Evolutionary conservation across 1,140 invertebrate species (phyloP).

Genomic region (Teleopsis dalmanni): DNA sequence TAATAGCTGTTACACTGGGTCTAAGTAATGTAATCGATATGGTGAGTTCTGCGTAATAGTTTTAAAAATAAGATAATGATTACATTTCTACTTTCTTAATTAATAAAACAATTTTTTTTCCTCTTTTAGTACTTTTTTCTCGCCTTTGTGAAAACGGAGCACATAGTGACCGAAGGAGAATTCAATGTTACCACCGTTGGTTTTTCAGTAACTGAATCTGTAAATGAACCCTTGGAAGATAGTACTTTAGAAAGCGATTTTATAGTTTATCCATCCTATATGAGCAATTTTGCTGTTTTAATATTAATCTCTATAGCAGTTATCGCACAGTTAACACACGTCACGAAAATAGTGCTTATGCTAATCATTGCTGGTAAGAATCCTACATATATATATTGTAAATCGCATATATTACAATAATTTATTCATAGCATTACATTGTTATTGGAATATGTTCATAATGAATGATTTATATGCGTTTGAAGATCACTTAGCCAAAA

Average conservation of each 20-base stretch:
- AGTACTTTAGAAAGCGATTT: constrained; percentile 4
- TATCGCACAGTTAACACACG: constrained; percentile 63
- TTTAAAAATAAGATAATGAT: neutral
- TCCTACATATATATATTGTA: neutral
- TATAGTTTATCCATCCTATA: constrained; percentile 63
- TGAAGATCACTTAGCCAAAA: constrained; percentile 47
- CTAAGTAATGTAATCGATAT: constrained; percentile 52
- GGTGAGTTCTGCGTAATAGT: constrained; percentile 41
- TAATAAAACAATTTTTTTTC: constrained; percentile 12
- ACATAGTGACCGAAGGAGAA: constrained; percentile 36
- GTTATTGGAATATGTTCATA: constrained; percentile 54
- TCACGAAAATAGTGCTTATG: constrained; percentile 60
- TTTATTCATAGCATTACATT: constrained; percentile 46
- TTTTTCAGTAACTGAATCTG: constrained; percentile 5
- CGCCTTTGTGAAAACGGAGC: constrained; percentile 35
- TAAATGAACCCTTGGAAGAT: constrained; percentile 2
- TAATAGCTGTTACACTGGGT: constrained; percentile 50
- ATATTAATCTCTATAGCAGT: constrained; percentile 63
- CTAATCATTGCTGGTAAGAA: constrained; percentile 47
- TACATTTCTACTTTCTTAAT: neutral
- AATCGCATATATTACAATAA: neutral
- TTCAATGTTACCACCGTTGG: constrained; percentile 29
- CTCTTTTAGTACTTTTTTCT: constrained; percentile 33
- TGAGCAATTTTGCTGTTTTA: constrained; percentile 62
- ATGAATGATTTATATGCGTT: constrained; percentile 52